Conservation (phyloP, 2,113 vertebrate species). For the Cyprinus carpio region DNA sequence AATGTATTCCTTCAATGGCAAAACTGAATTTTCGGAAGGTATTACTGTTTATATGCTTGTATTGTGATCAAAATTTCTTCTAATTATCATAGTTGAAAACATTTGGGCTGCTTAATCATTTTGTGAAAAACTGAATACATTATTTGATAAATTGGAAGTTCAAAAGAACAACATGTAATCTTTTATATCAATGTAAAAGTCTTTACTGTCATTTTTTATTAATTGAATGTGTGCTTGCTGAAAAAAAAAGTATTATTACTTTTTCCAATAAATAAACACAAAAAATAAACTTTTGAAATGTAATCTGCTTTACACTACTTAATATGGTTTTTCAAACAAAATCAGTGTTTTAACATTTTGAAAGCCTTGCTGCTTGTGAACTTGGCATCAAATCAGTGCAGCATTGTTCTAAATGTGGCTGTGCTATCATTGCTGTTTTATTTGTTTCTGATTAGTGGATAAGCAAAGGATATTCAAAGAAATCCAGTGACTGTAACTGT, state of each 20-base stretch:
- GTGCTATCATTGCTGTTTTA: neutral
- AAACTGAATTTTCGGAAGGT: neutral
- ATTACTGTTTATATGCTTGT: neutral
- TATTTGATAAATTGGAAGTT: no score
- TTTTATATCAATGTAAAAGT: neutral
- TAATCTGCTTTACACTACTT: no score
- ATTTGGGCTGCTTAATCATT: neutral
- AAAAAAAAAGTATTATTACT: no score
- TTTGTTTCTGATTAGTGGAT: slow-evolving; percentile 14
- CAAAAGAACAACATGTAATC: neutral
- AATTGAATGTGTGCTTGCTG: no score
- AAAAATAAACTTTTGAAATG: no score
- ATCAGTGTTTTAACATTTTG: neutral
- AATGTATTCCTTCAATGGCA: no score
- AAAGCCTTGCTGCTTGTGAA: neutral
- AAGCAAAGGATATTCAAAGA: slow-evolving; percentile 7
- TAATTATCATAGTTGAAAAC: no score
- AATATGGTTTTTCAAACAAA: no score
- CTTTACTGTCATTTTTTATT: no score
- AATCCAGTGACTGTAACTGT: slow-evolving; percentile 7
- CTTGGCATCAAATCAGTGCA: neutral
- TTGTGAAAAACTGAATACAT: neutral
- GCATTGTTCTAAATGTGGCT: neutral
- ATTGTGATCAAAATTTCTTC: neutral
- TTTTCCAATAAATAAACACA: no score